Evolutionary conservation across 2,797 vertebrate species (phyloP).

Genomic region (Trachops cirrhosus): DNA sequence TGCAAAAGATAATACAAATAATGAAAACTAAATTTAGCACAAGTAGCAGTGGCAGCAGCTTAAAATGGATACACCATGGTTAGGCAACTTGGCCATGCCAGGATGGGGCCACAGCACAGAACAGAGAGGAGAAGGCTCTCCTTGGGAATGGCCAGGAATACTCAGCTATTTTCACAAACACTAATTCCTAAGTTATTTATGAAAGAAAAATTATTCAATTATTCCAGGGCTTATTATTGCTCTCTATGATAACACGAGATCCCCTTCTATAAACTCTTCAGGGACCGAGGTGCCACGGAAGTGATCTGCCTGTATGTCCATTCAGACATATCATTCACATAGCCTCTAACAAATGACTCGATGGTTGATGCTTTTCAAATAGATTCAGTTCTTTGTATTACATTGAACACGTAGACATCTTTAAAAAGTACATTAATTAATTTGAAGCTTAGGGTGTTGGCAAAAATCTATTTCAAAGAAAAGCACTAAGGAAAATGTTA

Average conservation of each 20-base stretch:
- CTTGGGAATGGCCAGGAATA: background rate
- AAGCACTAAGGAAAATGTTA: background rate
- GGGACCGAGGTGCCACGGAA: background rate
- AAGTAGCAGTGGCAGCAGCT: background rate
- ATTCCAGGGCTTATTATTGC: background rate
- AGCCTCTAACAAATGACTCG: background rate
- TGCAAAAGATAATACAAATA: background rate
- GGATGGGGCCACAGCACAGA: background rate
- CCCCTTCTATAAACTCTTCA: background rate
- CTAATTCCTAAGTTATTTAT: background rate
- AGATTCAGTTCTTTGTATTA: background rate
- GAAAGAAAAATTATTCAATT: background rate
- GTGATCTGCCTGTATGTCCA: background rate
- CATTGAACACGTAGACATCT: background rate
- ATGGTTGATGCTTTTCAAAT: background rate
- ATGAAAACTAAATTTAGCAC: background rate
- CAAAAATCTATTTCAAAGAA: conserved; percentile 24
- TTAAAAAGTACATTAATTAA: background rate
- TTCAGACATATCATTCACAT: background rate
- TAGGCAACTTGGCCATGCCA: background rate
- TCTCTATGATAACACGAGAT: background rate
- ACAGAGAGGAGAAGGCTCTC: background rate
- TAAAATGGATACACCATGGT: background rate
- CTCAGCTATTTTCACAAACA: background rate
- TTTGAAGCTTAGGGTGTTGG: background rate